Conservation (phyloP, 2,797 vertebrate species). For the Onychomys torridus region DNA sequence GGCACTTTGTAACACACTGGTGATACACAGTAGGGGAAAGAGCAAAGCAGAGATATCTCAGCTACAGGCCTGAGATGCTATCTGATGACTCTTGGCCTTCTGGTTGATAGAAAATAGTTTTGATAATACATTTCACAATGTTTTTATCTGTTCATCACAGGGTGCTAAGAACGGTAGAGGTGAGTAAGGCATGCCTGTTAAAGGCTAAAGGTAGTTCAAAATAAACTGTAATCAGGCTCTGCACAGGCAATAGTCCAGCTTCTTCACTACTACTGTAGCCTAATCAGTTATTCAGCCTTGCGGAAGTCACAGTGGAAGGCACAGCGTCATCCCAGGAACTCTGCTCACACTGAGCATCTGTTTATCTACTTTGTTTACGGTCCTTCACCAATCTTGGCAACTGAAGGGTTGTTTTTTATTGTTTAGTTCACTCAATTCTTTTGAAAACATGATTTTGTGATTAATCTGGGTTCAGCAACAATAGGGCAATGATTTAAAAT, state of each 20-base stretch:
- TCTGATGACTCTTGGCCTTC: not conserved
- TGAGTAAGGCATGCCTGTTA: not conserved
- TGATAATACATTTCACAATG: not conserved
- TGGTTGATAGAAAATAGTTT: not conserved
- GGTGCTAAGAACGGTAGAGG: not conserved
- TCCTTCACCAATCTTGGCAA: constrained; percentile 17
- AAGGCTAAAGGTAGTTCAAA: not conserved
- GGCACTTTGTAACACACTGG: not conserved
- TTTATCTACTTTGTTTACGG: constrained; percentile 3
- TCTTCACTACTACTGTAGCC: not conserved
- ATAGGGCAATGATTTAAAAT: not conserved
- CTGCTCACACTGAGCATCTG: not conserved
- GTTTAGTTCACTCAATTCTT: constrained; percentile 14
- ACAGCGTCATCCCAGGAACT: not conserved
- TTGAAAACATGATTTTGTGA: constrained; percentile 47
- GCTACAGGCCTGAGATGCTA: not conserved
- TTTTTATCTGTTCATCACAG: not conserved
- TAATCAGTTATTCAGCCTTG: not conserved
- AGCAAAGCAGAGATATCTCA: not conserved
- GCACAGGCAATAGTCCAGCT: not conserved
- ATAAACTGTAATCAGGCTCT: not conserved
- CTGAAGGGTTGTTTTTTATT: not conserved
- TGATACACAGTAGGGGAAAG: too few species aligned
- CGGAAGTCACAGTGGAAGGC: not conserved
- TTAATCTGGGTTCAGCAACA: constrained; percentile 46